Evolutionary conservation across 1,140 invertebrate species (phyloP).

Genomic region (Pararge aegeria): DNA sequence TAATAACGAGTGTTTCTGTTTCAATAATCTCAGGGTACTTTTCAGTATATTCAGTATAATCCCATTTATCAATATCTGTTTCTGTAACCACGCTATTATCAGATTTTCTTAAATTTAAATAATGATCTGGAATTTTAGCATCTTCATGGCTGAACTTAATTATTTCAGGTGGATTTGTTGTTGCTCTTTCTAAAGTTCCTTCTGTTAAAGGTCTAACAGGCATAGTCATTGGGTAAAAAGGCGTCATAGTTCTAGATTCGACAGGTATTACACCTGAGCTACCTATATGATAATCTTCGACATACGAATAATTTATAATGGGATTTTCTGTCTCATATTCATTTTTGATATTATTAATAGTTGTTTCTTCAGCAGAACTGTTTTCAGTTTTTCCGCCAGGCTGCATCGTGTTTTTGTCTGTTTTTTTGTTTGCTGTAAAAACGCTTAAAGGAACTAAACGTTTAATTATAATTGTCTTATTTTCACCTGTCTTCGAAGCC

Average conservation of each 20-base stretch:
- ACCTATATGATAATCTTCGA: conserved; percentile 64
- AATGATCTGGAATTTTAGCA: conserved; percentile 62
- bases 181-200: conserved; percentile 21
- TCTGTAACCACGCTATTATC: conserved; percentile 14
- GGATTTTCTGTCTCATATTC: conserved; percentile 19
- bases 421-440: background rate
- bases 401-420: background rate
- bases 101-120: conserved; percentile 39
- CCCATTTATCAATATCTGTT: conserved; percentile 7
- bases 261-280: conserved; percentile 65
- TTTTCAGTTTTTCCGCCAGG: background rate
- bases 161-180: conserved; percentile 53
- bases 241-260: conserved; percentile 25
- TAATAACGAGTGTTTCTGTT: conserved; percentile 43
- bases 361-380: background rate
- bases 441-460: conserved; percentile 1
- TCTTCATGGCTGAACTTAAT: conserved; percentile 65
- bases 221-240: conserved; percentile 36
- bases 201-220: conserved; percentile 38
- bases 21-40: conserved; percentile 25
- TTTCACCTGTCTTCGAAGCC: background rate
- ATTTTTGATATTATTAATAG: background rate
- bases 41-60: conserved; percentile 15
- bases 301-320: conserved; percentile 37
- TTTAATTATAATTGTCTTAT: conserved; percentile 5